These are phyloP conservation scores for Tiliacea aurago DNA, from an alignment of 2,888 invertebrate genomes.

Conservation along the genomic window DNA sequence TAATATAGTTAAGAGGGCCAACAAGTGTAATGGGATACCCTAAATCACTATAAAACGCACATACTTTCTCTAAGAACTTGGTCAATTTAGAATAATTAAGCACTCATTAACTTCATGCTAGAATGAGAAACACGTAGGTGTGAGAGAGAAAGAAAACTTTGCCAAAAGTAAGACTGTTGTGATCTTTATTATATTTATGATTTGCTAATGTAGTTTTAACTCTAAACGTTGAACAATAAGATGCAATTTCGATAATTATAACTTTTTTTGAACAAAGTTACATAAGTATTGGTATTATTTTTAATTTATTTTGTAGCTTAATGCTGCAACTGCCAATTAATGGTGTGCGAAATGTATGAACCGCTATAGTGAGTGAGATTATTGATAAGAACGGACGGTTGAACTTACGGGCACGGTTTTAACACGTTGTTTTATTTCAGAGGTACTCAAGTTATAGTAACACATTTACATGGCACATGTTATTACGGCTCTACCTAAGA, in stretches of 20 bases:
- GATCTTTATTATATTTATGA: constrained; percentile 28
- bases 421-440: neutral
- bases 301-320: constrained; percentile 19
- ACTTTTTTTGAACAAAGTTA: constrained; percentile 17
- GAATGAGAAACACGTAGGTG: constrained; percentile 9
- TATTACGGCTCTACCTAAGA: neutral
- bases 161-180: constrained; percentile 52
- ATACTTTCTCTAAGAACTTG: neutral
- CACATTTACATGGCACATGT: neutral
- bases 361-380: constrained; percentile 16
- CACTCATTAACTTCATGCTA: constrained; percentile 1
- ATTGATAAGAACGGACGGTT: constrained; percentile 21
- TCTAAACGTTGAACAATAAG: neutral
- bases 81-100: constrained; percentile 21
- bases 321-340: constrained; percentile 24
- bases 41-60: constrained; percentile 1
- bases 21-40: constrained; percentile 8
- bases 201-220: constrained; percentile 35
- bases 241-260: constrained; percentile 13
- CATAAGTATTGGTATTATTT: constrained; percentile 17
- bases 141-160: constrained; percentile 22
- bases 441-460: neutral
- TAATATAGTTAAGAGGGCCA: neutral
- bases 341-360: constrained; percentile 10
- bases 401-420: constrained; percentile 21